phyloP scores from a whole-genome alignment of 2,797 vertebrate genomes.

The Enteromius anoplus region DNA sequence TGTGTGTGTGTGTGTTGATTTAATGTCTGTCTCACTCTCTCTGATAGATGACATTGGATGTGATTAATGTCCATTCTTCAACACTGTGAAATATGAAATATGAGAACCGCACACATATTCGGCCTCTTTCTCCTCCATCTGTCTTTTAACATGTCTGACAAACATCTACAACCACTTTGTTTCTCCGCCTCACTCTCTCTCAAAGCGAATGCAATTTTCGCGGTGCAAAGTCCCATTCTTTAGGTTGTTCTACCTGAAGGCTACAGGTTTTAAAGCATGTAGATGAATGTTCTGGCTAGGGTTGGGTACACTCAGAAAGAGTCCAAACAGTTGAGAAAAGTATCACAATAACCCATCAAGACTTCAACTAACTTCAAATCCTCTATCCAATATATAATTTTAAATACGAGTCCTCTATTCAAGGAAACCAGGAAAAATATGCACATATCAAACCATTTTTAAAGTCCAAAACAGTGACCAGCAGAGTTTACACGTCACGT shows the following conservation, averaged over 20 bases:
- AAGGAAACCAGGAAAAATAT: neutral
- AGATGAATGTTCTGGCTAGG: neutral
- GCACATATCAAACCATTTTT: neutral
- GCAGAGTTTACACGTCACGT: too few relatives aligned
- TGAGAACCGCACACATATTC: constrained; percentile 29
- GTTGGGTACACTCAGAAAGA: neutral
- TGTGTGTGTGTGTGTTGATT: constrained; percentile 44
- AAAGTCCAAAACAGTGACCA: neutral
- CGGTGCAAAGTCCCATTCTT: neutral
- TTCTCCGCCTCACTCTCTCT: neutral
- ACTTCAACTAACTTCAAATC: neutral
- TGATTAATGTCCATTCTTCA: constrained; percentile 55
- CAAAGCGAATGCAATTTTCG: neutral
- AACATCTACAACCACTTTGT: neutral
- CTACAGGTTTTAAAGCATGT: neutral
- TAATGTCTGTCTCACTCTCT: constrained; percentile 47
- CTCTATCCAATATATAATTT: neutral
- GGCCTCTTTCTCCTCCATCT: neutral
- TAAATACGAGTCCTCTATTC: neutral
- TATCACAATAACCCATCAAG: neutral
- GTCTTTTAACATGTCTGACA: constrained; percentile 20
- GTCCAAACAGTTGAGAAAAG: neutral
- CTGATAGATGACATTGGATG: constrained; percentile 53
- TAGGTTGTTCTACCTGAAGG: neutral
- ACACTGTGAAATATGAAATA: constrained; percentile 43